Conservation (phyloP, 1,140 invertebrate genomes). For the Lanistes nyassanus region DNA sequence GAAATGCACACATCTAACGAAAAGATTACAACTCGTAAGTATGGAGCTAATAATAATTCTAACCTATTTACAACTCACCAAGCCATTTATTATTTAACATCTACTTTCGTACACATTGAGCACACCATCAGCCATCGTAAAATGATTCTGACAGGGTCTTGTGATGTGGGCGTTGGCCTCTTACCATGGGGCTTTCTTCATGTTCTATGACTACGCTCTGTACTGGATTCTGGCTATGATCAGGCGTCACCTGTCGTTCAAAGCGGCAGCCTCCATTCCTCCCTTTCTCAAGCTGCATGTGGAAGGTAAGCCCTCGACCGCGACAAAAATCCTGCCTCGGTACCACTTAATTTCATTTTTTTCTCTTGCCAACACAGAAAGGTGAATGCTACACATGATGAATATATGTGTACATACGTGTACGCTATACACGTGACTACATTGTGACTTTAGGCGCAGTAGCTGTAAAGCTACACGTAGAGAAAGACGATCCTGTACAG, state of each 20-base stretch:
- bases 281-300: conserved; percentile 61
- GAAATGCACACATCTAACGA: no score
- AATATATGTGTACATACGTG: background rate
- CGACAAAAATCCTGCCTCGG: background rate
- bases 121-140: background rate
- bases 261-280: conserved; percentile 59
- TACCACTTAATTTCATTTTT: background rate
- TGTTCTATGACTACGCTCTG: conserved; percentile 79
- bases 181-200: conserved; percentile 76
- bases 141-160: conserved; percentile 70
- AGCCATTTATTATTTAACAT: background rate
- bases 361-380: no score
- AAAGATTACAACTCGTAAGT: no score
- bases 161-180: conserved; percentile 74
- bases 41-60: no score
- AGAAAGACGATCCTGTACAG: no score
- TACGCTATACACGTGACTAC: no score
- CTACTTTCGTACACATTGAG: background rate
- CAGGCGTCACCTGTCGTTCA: conserved; percentile 73
- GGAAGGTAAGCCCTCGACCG: conserved; percentile 38
- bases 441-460: no score
- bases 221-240: conserved; percentile 79
- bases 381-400: background rate
- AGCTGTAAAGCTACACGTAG: no score
- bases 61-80: no score